Evolutionary conservation across 1,140 invertebrate genomes (phyloP), one percentile per base, ranked within the genome.

Genomic region (Tetramorium simillimum): DNA sequence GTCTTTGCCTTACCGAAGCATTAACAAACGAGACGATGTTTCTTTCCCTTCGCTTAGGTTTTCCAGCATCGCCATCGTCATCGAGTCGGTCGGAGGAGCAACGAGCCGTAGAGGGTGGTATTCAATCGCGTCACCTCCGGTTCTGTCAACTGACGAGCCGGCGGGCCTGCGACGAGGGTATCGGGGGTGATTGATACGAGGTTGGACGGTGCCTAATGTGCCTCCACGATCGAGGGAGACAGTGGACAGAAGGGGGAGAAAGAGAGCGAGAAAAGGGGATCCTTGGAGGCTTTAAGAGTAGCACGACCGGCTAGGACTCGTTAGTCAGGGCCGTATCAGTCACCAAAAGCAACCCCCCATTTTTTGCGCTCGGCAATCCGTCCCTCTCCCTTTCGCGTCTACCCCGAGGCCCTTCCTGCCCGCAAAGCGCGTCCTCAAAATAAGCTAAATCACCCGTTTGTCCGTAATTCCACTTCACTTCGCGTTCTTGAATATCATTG

Each of bases 261-360:
- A 40, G 81, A 82, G n/a, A 86, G 75, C 85, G 84, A 85, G 88
- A 90, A 70, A 90, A 89, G 91, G 92, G 91, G 90, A 94, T 93
- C 93, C 92, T 94, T 90, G 86, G 88, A 72, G 88, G 92, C 92
- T 93, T 93, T 92, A 92, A 93, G 93, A 94, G 93, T 91, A 90
- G 92, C 93, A 93, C 92, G 91, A 93, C 88, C 92, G 89, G 89
- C 88, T 81, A 89, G 62, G 84, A 93, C 93, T 94, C 93, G 93
- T 94, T 94, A 94, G 93, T 92, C 93, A 94, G 93, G 93, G 89
- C 92, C 92, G 93, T 93, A 94, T 94, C 93, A 94, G 93, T 94
- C 93, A 94, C 93, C 92, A 88, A 93, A 93, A 93, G 92, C 93
- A 92, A 93, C 92, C 93, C 93, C 93, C 87, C 80, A 86, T 94